Base-by-base conservation (phyloP, 2,113 vertebrate species). In the Macrotis lagotis region DNA sequence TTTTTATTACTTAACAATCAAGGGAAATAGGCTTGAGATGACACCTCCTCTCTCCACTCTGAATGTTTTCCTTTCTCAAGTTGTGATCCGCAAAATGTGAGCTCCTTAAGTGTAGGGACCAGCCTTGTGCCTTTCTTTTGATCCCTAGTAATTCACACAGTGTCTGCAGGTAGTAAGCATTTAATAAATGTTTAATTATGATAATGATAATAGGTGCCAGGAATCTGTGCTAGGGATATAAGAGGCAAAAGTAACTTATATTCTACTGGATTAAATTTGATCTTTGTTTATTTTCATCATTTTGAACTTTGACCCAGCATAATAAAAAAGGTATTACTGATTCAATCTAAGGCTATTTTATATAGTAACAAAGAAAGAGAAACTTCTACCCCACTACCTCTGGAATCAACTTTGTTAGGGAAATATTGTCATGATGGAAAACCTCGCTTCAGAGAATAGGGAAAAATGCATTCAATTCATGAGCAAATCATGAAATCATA, bases 271-370 rank as follows among this genome's bases (percentile, higher is more conserved):
- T 10, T 31, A 59, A 55, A 1, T 66, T 37, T 66, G 11, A 37
- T 66, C 55, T 66, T 12, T 3, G 55, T 37, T 66, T 66, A 31
- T 66, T 66, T 49, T 48, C 90, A 51, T 93, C 90, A 83, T 47
- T 91, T 96, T 47, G 28, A 47, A 91, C 53, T 92, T 91, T 91
- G 91, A 94, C 37, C 90, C 47, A 94, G n/a, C 26, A 88, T 37
- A 91, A 55, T 55, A 74, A 95, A 94, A 94, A 90, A 83, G 90
- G 92, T 96, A 3, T 89, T 92, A 83, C 12, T 94, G 51, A n/a
- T 91, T 93, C 47, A 89, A 1, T 24, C 14, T 95, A 47, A 90
- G n/a, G 0, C 44, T 95, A 0, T 52, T 94, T 51, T 92, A 93
- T 53, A 89, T 37, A 89, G 28, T 19, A 59, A 48, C 25, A 89